Conservation (phyloP, 2,113 vertebrate genomes). For the Leuciscus idus region DNA sequence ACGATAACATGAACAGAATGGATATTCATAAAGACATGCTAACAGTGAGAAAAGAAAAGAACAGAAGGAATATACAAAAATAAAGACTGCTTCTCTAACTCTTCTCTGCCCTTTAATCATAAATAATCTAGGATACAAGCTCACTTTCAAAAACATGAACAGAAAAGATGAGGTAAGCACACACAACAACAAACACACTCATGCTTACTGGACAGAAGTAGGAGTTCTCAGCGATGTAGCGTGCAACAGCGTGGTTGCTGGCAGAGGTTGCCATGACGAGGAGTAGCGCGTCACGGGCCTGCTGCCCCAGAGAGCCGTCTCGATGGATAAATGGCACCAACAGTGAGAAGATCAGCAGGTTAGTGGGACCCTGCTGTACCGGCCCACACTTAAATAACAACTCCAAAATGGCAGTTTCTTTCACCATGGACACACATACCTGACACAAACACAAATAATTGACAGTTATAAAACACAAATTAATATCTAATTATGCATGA, state of each 20-base stretch:
- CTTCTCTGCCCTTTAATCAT: not conserved
- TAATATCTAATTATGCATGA: not conserved
- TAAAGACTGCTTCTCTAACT: not conserved
- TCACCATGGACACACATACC: conserved; percentile 88
- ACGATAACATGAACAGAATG: not conserved
- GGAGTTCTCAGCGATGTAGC: conserved; percentile 91
- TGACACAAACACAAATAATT: conserved; percentile 15
- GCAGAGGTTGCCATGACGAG: conserved; percentile 95
- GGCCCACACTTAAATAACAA: conserved; percentile 85
- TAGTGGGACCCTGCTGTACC: conserved; percentile 82
- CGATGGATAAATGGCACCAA: conserved; percentile 96
- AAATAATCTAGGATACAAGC: not conserved
- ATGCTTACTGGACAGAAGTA: conserved; percentile 94
- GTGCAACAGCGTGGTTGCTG: conserved; percentile 82
- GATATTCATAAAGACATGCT: not conserved
- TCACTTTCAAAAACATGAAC: not conserved
- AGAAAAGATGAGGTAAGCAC: not conserved
- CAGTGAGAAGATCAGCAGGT: conserved; percentile 92
- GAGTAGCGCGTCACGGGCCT: conserved; percentile 91
- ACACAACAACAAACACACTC: not conserved
- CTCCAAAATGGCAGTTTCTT: conserved; percentile 87
- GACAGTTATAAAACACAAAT: not conserved
- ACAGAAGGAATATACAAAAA: not conserved
- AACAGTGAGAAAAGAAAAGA: not conserved
- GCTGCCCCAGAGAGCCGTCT: conserved; percentile 90